Conservation (phyloP, 1,140 invertebrate genomes). For the Meteorus sp. region DNA sequence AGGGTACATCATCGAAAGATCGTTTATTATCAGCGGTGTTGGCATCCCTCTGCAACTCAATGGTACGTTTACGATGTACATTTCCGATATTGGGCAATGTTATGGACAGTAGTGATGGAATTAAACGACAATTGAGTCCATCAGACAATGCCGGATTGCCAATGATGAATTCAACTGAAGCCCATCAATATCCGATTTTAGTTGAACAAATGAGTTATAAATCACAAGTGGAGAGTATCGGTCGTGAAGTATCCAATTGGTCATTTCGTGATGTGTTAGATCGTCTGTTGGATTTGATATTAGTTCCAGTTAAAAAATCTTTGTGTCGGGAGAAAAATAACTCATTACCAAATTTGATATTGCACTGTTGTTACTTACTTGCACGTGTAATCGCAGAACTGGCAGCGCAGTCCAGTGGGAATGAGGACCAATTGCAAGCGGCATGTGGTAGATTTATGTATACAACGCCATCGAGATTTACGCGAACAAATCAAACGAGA, state of each 20-base stretch:
- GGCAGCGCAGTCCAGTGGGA: conserved; percentile 74
- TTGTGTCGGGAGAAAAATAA: conserved; percentile 64
- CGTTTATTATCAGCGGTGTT: conserved; percentile 79
- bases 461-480: conserved; percentile 87
- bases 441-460: conserved; percentile 72
- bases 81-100: conserved; percentile 70
- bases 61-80: conserved; percentile 75
- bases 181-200: conserved; percentile 76
- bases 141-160: conserved; percentile 71
- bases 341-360: conserved; percentile 68
- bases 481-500: conserved; percentile 81
- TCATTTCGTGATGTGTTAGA: conserved; percentile 85
- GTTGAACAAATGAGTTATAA: conserved; percentile 82
- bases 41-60: conserved; percentile 78
- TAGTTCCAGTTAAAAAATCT: conserved; percentile 74
- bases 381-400: conserved; percentile 87
- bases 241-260: conserved; percentile 62
- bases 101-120: conserved; percentile 58
- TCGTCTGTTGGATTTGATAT: conserved; percentile 77
- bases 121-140: conserved; percentile 65
- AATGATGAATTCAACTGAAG: conserved; percentile 72
- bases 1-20: conserved; percentile 61
- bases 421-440: conserved; percentile 68
- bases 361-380: conserved; percentile 84
- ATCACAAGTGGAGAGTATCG: conserved; percentile 51